A percentile compares a stretch with the other conserved stretches of the same genome.
Conservation (phyloP, 2,888 invertebrate genomes). For the Synanthedon tipuliformis region DNA sequence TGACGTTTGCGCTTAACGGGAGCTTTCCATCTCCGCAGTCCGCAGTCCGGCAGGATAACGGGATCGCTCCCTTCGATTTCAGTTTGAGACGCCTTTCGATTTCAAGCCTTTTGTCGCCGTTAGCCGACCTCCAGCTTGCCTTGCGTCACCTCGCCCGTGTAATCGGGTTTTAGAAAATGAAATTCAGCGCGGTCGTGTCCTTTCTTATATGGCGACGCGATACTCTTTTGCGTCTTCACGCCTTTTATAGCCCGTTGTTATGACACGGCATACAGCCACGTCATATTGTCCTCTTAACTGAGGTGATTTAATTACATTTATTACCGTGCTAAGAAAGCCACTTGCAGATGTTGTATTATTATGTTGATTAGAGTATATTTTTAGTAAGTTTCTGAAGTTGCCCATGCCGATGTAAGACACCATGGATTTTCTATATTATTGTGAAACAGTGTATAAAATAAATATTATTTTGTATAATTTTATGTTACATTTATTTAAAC, state of each 20-base stretch:
- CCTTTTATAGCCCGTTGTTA: background rate
- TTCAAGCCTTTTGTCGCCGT: slow-evolving; percentile 52
- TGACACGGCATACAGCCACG: background rate
- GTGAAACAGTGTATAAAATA: too few species aligned
- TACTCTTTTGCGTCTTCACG: slow-evolving; percentile 34
- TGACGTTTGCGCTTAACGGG: slow-evolving; percentile 46
- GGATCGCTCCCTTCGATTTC: slow-evolving; percentile 64
- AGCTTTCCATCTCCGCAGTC: slow-evolving; percentile 54
- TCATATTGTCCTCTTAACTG: background rate
- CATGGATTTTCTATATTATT: too few species aligned
- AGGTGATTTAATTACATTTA: too few species aligned
- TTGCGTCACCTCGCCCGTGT: slow-evolving; percentile 50
- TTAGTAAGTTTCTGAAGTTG: too few species aligned
- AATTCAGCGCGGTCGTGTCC: slow-evolving; percentile 55
- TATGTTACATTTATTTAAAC: too few species aligned
- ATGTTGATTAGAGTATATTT: too few species aligned
- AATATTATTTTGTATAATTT: too few species aligned
- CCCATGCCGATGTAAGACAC: too few species aligned
- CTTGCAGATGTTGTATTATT: too few species aligned
- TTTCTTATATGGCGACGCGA: slow-evolving; percentile 54
- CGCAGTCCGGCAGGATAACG: slow-evolving; percentile 54
- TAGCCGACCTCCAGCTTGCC: slow-evolving; percentile 42
- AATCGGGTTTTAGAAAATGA: slow-evolving; percentile 69
- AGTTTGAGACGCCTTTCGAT: slow-evolving; percentile 61
- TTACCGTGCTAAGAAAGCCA: too few species aligned